Conservation (phyloP, 2,888 invertebrate genomes). For the Spilosoma lubricipeda region DNA sequence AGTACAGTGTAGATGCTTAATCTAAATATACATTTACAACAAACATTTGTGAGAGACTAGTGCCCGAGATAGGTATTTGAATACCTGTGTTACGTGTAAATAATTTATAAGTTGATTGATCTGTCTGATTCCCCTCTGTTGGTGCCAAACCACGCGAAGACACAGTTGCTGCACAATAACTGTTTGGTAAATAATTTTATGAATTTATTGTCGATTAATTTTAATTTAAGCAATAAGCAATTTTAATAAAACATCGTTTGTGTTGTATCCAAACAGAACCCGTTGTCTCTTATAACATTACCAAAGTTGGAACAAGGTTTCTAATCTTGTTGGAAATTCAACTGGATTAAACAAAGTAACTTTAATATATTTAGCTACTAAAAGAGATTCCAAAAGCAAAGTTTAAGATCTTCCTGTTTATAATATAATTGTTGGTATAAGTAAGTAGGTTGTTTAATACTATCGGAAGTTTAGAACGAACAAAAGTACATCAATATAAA, state of each 20-base stretch:
- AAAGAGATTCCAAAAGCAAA: constrained; percentile 9
- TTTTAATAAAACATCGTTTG: constrained; percentile 9
- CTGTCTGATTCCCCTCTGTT: too few species aligned
- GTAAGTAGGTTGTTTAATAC: background rate
- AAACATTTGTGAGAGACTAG: too few species aligned
- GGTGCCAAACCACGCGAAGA: background rate
- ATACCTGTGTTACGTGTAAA: too few species aligned
- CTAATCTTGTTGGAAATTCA: constrained; percentile 9
- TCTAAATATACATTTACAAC: too few species aligned
- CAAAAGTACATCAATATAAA: background rate
- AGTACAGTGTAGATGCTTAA: too few species aligned
- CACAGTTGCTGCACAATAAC: background rate
- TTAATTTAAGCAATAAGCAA: too few species aligned
- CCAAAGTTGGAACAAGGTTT: constrained; percentile 1
- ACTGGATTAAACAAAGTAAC: constrained; percentile 7
- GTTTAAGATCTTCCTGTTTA: constrained; percentile 1
- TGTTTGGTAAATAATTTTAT: background rate
- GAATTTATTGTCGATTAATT: background rate
- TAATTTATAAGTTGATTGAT: too few species aligned
- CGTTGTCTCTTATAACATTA: constrained; percentile 1
- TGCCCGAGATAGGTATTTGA: too few species aligned
- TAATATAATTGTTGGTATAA: constrained; percentile 9
- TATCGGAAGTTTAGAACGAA: background rate
- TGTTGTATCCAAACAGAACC: constrained; percentile 24
- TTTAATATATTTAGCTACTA: constrained; percentile 13